Conservation (phyloP, 2,113 vertebrate genomes). For the Xiphorhynchus elegans region DNA sequence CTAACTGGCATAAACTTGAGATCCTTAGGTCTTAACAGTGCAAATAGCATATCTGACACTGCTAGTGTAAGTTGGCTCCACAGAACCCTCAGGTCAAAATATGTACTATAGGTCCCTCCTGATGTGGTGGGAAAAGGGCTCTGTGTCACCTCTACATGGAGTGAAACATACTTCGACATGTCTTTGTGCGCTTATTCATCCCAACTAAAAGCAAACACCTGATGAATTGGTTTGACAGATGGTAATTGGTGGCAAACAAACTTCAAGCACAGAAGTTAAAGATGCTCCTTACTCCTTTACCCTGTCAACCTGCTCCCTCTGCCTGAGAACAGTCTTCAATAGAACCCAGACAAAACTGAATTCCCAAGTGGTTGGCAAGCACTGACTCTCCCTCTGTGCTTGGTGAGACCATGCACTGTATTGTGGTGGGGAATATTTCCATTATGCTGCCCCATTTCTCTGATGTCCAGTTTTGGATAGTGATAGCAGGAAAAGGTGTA, state of each 20-base stretch:
- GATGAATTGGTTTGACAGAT: background rate
- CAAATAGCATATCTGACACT: background rate
- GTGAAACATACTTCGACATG: background rate
- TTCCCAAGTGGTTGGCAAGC: background rate
- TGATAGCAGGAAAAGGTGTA: background rate
- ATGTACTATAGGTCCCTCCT: background rate
- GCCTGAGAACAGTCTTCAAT: background rate
- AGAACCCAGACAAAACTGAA: background rate
- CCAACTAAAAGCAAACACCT: background rate
- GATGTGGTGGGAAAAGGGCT: background rate
- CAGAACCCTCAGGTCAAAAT: background rate
- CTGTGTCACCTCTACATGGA: background rate
- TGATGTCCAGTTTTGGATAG: background rate
- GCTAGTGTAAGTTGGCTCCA: background rate
- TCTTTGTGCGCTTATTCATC: background rate
- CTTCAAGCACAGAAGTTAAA: background rate
- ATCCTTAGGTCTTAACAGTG: background rate
- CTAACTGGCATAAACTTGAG: background rate
- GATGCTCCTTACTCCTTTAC: background rate
- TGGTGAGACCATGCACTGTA: fast-evolving
- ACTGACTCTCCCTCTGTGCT: background rate
- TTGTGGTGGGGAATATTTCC: background rate
- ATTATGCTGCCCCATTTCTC: background rate
- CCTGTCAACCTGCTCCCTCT: background rate
- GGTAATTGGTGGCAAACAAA: background rate